These are phyloP conservation scores for Osedax frankpressi DNA, from an alignment of 2,888 invertebrate genomes.

Conservation along the genomic window DNA sequence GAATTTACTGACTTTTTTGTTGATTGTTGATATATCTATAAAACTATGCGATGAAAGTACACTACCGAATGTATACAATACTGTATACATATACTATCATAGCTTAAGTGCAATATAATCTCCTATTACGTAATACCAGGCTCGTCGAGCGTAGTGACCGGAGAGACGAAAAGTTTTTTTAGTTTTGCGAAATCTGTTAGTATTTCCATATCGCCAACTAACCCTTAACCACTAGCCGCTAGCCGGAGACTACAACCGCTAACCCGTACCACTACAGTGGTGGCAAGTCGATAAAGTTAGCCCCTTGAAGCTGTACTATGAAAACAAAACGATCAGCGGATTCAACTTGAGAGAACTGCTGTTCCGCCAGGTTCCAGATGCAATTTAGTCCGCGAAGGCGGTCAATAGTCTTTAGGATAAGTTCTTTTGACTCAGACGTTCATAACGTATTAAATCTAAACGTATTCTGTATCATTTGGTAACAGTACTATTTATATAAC, in stretches of 20 bases:
- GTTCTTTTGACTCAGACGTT: too few species aligned
- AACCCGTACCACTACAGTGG: slow-evolving; percentile 51
- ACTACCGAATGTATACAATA: background rate
- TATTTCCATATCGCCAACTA: background rate
- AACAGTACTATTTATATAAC: too few species aligned
- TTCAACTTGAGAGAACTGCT: slow-evolving; percentile 70
- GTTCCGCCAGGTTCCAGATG: slow-evolving; percentile 55
- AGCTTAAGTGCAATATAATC: background rate
- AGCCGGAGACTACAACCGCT: background rate
- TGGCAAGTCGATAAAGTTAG: slow-evolving; percentile 84
- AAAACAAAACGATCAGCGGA: slow-evolving; percentile 70
- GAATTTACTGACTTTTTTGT: too few species aligned
- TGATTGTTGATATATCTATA: too few species aligned
- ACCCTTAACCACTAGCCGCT: background rate
- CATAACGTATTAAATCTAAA: too few species aligned
- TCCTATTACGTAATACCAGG: slow-evolving; percentile 50
- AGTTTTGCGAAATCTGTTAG: slow-evolving; percentile 71
- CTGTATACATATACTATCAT: slow-evolving; percentile 2
- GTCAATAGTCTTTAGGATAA: too few species aligned
- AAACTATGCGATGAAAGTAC: too few species aligned
- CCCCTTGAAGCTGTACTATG: slow-evolving; percentile 73
- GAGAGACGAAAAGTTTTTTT: slow-evolving; percentile 80
- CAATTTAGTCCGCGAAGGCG: too few species aligned
- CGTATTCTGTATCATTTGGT: too few species aligned
- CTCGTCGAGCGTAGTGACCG: slow-evolving; percentile 73